A percentile compares a stretch with the other conserved stretches of the same genome.
Evolutionary conservation across 2,797 vertebrate genomes (phyloP).

Genomic region (Coilia nasus): DNA sequence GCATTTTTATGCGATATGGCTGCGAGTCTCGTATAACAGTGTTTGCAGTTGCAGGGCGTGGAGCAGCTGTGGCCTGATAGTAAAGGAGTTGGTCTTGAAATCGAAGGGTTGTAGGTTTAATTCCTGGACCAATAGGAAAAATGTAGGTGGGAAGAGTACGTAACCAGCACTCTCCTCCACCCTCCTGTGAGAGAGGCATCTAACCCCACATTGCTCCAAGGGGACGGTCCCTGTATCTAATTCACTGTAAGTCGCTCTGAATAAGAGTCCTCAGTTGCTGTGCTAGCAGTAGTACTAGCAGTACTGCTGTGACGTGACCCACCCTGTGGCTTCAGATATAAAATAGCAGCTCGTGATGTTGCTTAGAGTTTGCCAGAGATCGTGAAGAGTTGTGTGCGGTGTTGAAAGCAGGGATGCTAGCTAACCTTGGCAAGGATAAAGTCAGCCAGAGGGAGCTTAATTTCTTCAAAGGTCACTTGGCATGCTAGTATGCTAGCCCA

Average conservation of each 20-base stretch:
- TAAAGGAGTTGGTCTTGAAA: too few relatives aligned
- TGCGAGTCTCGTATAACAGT: not conserved
- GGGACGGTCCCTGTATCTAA: too few relatives aligned
- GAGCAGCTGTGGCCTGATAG: too few relatives aligned
- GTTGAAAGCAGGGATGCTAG: not conserved
- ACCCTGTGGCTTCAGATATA: not conserved
- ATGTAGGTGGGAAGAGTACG: too few relatives aligned
- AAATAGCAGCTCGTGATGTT: not conserved
- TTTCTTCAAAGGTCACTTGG: too few relatives aligned
- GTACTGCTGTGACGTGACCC: not conserved
- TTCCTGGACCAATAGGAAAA: too few relatives aligned
- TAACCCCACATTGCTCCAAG: too few relatives aligned
- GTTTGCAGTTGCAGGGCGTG: not conserved
- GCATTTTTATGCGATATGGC: not conserved
- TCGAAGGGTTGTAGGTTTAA: too few relatives aligned
- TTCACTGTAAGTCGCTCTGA: too few relatives aligned
- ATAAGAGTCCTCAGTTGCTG: not conserved
- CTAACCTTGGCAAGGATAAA: not conserved
- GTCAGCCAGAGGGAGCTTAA: not conserved
- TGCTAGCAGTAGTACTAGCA: not conserved
- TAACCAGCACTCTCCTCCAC: too few relatives aligned
- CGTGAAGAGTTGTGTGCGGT: too few relatives aligned
- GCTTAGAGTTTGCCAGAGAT: not conserved
- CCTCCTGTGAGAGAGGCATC: too few relatives aligned
- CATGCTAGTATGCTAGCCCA: not conserved